These are phyloP conservation scores for Diuraphis noxia DNA, from an alignment of 1,140 invertebrate species.

Conservation along the genomic window DNA sequence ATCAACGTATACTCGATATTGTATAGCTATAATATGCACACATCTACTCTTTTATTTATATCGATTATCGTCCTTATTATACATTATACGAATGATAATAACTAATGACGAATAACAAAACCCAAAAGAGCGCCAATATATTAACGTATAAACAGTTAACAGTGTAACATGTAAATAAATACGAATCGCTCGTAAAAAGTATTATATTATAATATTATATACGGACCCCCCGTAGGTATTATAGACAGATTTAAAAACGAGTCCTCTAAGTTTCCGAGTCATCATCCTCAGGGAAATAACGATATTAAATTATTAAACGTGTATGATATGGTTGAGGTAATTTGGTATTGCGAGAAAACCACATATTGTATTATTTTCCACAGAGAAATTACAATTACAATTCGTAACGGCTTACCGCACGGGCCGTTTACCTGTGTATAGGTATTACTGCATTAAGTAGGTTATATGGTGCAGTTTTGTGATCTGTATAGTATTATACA, in stretches of 20 bases:
- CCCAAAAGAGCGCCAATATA: neutral
- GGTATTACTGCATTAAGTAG: neutral
- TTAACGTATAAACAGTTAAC: too few relatives aligned
- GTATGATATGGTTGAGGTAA: too few relatives aligned
- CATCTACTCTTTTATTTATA: neutral
- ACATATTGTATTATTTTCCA: neutral
- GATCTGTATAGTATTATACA: neutral
- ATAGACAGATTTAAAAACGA: neutral
- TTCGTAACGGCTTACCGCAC: neutral
- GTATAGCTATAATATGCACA: neutral
- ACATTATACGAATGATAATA: neutral
- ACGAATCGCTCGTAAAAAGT: neutral
- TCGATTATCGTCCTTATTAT: neutral
- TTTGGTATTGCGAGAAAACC: neutral
- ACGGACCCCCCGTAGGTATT: neutral
- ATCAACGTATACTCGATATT: neutral
- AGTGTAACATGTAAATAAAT: neutral
- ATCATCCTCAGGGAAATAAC: neutral
- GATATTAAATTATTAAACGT: constrained; percentile 1
- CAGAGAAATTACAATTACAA: neutral
- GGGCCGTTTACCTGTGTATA: neutral
- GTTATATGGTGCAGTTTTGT: neutral
- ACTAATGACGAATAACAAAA: too few relatives aligned
- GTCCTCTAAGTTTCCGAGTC: neutral
- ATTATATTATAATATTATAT: neutral